phyloP scores from a whole-genome alignment of 2,888 invertebrate genomes.

The Lasioglossum marginatum region DNA sequence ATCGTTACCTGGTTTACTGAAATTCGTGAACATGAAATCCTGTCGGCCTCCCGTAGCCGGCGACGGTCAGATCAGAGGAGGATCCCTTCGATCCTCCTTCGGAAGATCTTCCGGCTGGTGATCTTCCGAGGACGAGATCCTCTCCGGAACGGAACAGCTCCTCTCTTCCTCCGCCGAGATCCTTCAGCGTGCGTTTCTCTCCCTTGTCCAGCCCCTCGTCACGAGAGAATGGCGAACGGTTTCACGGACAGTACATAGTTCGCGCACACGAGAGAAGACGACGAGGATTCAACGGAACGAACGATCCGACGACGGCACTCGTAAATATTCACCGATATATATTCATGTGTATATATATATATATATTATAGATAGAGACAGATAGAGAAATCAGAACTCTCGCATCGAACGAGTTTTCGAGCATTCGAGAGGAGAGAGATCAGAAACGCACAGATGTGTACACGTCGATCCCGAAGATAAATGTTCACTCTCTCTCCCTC shows the following conservation, averaged over 20 bases:
- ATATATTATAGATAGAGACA: too few relatives aligned
- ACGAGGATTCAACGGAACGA: not conserved
- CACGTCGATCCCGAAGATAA: not conserved
- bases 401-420: slow-evolving; percentile 19
- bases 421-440: not conserved
- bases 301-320: slow-evolving; percentile 36
- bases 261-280: slow-evolving; percentile 62
- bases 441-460: not conserved
- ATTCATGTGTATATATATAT: too few relatives aligned
- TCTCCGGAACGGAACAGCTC: slow-evolving; percentile 21
- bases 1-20: slow-evolving; percentile 88
- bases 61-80: slow-evolving; percentile 81
- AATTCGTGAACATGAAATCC: slow-evolving; percentile 88
- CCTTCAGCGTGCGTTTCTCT: not conserved
- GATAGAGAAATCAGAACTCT: not conserved
- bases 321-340: slow-evolving; percentile 30
- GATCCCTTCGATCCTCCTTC: slow-evolving; percentile 42
- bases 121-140: slow-evolving; percentile 57
- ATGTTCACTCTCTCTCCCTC: not conserved
- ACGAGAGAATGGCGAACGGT: too few relatives aligned
- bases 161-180: not conserved
- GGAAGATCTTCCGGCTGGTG: slow-evolving; percentile 59
- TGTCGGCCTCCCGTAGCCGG: slow-evolving; percentile 87
- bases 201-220: too few relatives aligned
- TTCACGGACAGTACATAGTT: slow-evolving; percentile 39